Percentiles rank a stretch among this genome's conserved stretches.
phyloP scores from a whole-genome alignment of 2,797 vertebrate species.

The Enteromius fasciolatus region DNA sequence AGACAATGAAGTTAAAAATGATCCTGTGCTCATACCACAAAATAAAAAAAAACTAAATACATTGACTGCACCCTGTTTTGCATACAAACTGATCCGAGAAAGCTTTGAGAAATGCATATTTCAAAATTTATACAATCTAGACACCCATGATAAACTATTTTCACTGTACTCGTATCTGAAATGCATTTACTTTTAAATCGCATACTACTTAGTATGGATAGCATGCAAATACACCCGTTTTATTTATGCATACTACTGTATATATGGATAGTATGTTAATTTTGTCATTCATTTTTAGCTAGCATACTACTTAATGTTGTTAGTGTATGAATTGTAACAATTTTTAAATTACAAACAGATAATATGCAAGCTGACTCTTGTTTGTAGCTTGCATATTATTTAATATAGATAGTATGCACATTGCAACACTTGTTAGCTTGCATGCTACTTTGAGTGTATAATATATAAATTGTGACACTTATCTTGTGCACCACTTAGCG shows the following conservation, averaged over 20 bases:
- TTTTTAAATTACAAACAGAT: background rate
- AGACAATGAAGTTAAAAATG: background rate
- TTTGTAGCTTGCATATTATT: background rate
- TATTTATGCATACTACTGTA: too few species aligned
- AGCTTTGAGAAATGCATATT: background rate
- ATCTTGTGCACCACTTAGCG: too few species aligned
- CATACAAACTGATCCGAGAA: background rate
- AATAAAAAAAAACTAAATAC: background rate
- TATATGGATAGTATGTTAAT: background rate
- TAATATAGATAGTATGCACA: background rate
- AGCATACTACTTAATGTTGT: background rate
- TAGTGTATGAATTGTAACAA: background rate
- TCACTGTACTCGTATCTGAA: background rate
- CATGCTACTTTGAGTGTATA: too few species aligned
- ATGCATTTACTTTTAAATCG: background rate
- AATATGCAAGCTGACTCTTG: background rate
- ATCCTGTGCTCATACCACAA: background rate
- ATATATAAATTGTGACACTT: too few species aligned
- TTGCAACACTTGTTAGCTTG: background rate
- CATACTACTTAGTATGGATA: background rate
- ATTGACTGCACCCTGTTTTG: background rate
- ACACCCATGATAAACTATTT: background rate
- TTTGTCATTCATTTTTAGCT: background rate
- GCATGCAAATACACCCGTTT: too few species aligned
- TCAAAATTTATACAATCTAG: background rate